Percentiles rank a stretch among this genome's conserved stretches.
These are phyloP conservation scores for Ridgeia piscesae DNA, from an alignment of 1,140 invertebrate genomes.

Conservation along the genomic window DNA sequence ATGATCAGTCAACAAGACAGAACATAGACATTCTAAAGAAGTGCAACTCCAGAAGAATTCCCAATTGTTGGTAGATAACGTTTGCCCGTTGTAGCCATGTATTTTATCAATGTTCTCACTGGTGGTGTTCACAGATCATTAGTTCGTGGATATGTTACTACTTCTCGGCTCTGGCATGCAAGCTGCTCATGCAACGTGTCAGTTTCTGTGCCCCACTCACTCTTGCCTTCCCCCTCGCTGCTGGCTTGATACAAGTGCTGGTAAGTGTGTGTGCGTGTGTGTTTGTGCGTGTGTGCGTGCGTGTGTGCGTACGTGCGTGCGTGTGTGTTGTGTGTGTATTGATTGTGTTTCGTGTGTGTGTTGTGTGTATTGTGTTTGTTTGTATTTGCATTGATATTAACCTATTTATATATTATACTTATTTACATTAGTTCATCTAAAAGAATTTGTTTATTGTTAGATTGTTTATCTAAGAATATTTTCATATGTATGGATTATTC, in stretches of 20 bases:
- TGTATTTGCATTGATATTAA: no score
- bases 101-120: conserved; percentile 19
- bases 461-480: not conserved
- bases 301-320: not conserved
- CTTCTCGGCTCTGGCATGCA: conserved; percentile 47
- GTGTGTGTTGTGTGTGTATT: not conserved
- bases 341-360: not conserved
- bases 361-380: not conserved
- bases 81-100: not conserved
- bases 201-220: conserved; percentile 32
- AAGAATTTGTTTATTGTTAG: not conserved
- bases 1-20: no score
- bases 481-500: not conserved
- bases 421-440: no score
- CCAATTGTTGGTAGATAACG: not conserved
- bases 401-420: no score
- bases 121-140: conserved; percentile 25
- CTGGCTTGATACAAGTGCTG: not conserved
- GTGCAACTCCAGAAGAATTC: no score
- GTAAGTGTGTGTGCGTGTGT: not conserved
- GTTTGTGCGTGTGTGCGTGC: no score
- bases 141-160: conserved; percentile 44
- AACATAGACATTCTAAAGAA: no score
- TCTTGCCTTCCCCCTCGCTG: not conserved
- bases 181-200: conserved; percentile 51